These are phyloP conservation scores for Sebastes kiyomatsui DNA, from an alignment of 2,797 vertebrate species.

Conservation along the genomic window DNA sequence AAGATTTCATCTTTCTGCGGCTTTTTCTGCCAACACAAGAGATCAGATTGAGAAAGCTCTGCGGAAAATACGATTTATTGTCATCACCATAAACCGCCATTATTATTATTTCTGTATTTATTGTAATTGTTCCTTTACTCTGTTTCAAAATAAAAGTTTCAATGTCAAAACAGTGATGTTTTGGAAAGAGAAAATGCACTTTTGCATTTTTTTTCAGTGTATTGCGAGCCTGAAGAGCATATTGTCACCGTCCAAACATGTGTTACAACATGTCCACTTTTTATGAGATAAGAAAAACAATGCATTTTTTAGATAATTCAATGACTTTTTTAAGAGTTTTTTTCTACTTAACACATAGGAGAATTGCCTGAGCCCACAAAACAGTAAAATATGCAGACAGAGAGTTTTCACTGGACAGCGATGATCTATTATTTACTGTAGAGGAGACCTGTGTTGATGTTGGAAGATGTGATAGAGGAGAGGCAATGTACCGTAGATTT, in stretches of 20 bases:
- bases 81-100: background rate
- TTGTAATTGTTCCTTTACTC: background rate
- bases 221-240: background rate
- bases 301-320: background rate
- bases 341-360: background rate
- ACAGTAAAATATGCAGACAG: background rate
- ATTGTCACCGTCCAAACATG: background rate
- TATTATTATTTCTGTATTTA: background rate
- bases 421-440: background rate
- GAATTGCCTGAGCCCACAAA: background rate
- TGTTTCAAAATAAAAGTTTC: background rate
- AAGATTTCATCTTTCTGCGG: slow-evolving; percentile 42
- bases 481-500: background rate
- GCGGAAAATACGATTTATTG: slow-evolving; percentile 17
- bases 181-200: background rate
- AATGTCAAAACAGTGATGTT: background rate
- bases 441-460: background rate
- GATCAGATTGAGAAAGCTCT: slow-evolving; percentile 11
- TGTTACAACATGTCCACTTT: background rate
- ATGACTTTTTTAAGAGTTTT: background rate
- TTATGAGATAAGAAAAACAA: background rate
- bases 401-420: background rate
- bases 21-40: slow-evolving; percentile 27
- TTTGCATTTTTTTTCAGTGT: background rate
- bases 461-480: background rate